Percentiles rank a stretch among this genome's conserved stretches.
Conservation (phyloP, 2,113 vertebrate species). For the Numenius arquata region DNA sequence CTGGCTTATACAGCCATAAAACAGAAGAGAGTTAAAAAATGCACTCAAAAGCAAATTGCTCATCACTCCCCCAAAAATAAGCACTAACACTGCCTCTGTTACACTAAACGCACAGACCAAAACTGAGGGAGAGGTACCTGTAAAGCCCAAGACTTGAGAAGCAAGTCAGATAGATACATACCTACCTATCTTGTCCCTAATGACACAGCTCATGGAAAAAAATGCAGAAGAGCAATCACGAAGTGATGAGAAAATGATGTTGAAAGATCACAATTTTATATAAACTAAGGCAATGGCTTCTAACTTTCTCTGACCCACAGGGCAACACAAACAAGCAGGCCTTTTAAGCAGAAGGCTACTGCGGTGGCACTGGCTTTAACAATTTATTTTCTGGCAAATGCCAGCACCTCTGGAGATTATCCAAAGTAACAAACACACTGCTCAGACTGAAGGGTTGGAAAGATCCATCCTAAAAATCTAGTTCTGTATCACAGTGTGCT, state of each 20-base stretch:
- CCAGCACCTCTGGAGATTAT: background rate
- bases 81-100: background rate
- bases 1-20: background rate
- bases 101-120: background rate
- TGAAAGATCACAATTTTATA: background rate
- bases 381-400: background rate
- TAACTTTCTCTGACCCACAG: background rate
- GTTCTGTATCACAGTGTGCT: rapidly evolving
- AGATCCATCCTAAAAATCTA: background rate
- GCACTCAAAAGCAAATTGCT: background rate
- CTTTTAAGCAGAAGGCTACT: background rate
- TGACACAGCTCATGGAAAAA: background rate
- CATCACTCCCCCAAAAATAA: background rate
- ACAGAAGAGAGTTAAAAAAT: background rate
- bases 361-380: background rate
- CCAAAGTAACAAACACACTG: background rate
- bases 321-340: background rate
- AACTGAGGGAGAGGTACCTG: background rate
- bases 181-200: background rate
- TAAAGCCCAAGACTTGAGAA: background rate
- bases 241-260: background rate
- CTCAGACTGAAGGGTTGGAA: background rate
- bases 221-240: background rate
- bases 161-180: background rate
- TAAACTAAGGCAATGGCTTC: background rate